Base-by-base conservation (phyloP, 2,113 vertebrate species). In the Gallinago undulata region DNA sequence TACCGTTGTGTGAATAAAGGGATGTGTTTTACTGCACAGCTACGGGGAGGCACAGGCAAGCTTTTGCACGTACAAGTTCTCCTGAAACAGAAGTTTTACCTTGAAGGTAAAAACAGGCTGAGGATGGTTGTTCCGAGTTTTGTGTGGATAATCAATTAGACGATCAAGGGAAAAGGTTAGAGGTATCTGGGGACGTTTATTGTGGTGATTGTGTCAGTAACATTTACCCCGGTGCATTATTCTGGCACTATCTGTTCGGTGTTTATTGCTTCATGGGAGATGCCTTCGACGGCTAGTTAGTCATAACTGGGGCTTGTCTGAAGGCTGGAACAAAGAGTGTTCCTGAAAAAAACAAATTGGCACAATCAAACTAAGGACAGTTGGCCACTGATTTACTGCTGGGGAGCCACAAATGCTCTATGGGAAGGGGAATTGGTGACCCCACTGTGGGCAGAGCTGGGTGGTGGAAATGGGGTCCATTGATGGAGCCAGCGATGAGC, bases 401-500 rank as follows among this genome's bases (percentile, higher is more conserved):
- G 0, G 14, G 21, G 28, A 57, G 39, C 53, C 28, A 31, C 33
- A 53, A 55, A 30, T 0, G 0, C 18, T 18, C 8, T 4, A 8
- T 6, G 43, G 14, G 43, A 63, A 78, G 13, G 23, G 11, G 13
- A 59, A 10, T 39, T 55, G 11, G 5, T 68, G 59, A 78, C 18
- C 37, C 47, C 53, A 30, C 7, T 0, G 1, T 41, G 18, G 35
- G 7, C n/a, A 80, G 22, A 60, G 30, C 19, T 4, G 3, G 25
- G 3, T 28, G 62, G 25, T 70, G 24, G 31, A 76, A 72, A 33
- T 25, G 15, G n/a, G 31, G 6, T 35, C 35, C 28, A 9, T n/a
- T 1, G 3, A 6, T 16, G 19, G 53, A 12, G 39, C n/a, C 2
- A 2, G 21, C 6, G 8, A 51, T 39, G 3, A 51, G 1, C 9